A percentile compares a stretch with the other conserved stretches of the same genome.
These are phyloP conservation scores for Octodonta nipae DNA, from an alignment of 2,888 invertebrate species.

Conservation along the genomic window DNA sequence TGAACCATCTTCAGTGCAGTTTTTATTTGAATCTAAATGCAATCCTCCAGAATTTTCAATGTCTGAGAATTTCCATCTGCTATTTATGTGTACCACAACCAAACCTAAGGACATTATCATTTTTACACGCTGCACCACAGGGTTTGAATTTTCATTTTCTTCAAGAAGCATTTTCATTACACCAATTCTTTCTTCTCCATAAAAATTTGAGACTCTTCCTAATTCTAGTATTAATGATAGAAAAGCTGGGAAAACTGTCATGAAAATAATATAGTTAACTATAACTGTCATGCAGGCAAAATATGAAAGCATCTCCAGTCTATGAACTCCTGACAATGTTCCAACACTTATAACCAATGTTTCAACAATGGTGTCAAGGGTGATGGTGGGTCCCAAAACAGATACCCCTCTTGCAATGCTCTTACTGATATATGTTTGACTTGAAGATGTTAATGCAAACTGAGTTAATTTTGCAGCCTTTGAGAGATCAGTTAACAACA, in stretches of 20 bases:
- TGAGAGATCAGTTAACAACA: constrained; percentile 80
- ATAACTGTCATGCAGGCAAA: constrained; percentile 83
- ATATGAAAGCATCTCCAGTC: constrained; percentile 77
- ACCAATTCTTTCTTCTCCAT: constrained; percentile 21
- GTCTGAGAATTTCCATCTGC: constrained; percentile 29
- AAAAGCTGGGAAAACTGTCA: constrained; percentile 89
- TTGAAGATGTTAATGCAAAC: constrained; percentile 64
- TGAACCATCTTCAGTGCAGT: no score
- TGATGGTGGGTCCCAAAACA: constrained; percentile 74
- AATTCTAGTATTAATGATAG: constrained; percentile 78
- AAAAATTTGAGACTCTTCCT: constrained; percentile 24
- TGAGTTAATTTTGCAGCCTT: constrained; percentile 80
- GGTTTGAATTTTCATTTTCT: constrained; percentile 76
- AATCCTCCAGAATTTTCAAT: no score
- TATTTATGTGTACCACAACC: constrained; percentile 73
- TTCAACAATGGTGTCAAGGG: constrained; percentile 79
- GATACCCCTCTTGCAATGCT: constrained; percentile 82
- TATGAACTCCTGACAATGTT: constrained; percentile 74
- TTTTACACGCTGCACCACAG: constrained; percentile 84
- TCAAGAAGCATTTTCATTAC: constrained; percentile 40
- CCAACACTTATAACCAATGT: constrained; percentile 83
- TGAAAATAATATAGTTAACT: constrained; percentile 84
- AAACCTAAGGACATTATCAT: constrained; percentile 88
- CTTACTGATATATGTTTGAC: constrained; percentile 66
- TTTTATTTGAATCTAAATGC: no score